A percentile compares a stretch with the other conserved stretches of the same genome.
Evolutionary conservation across 2,113 vertebrate species (phyloP).

Genomic region (Nicator chloris): DNA sequence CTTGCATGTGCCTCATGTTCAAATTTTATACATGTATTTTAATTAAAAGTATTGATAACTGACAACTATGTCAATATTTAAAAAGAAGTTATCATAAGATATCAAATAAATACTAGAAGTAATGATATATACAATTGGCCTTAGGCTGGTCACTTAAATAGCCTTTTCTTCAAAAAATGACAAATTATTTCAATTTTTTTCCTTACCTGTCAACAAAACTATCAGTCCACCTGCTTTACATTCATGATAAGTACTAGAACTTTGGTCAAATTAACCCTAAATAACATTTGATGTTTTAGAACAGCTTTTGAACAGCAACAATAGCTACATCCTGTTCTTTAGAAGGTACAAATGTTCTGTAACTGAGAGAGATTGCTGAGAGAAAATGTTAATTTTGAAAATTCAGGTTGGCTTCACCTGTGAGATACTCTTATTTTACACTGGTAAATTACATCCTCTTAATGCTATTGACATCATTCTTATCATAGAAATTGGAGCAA

Average conservation of each 20-base stretch:
- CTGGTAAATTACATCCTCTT: not conserved
- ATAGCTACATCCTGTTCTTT: not conserved
- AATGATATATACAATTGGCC: not conserved
- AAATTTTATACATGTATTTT: not conserved
- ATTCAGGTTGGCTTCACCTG: not conserved
- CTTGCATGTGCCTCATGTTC: not conserved
- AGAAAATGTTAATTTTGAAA: conserved; percentile 37
- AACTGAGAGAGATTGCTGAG: not conserved
- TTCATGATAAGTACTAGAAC: not conserved
- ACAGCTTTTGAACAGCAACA: not conserved
- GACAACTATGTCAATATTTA: not conserved
- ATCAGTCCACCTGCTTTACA: not conserved
- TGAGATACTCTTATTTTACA: not conserved
- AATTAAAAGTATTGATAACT: not conserved
- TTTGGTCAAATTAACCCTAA: not conserved
- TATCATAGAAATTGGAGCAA: not conserved
- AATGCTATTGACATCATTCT: not conserved
- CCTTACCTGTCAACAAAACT: conserved; percentile 8
- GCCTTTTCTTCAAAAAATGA: not conserved
- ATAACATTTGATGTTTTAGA: not conserved
- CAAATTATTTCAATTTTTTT: not conserved
- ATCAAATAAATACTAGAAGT: not conserved
- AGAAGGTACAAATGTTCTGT: not conserved
- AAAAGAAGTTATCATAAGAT: not conserved
- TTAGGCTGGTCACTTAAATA: not conserved